phyloP scores from a whole-genome alignment of 2,113 vertebrate species.

The Brienomyrus longianalis region DNA sequence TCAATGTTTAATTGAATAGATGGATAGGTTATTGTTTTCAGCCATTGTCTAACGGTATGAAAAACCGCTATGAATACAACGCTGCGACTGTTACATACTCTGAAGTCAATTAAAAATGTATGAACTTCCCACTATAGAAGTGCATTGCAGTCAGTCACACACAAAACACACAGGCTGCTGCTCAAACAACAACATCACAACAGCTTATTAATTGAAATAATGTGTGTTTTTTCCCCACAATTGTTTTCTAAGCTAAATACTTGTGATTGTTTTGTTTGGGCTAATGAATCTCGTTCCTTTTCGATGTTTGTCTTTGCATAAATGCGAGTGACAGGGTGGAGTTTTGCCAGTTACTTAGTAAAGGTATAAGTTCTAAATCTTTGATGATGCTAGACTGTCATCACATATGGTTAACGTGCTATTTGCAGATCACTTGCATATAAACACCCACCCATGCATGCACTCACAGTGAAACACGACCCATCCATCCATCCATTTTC shows the following conservation, averaged over 20 bases:
- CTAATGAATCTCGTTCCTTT: not conserved
- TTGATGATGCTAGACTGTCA: not conserved
- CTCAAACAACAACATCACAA: not conserved
- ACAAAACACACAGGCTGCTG: not conserved
- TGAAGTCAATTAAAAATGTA: conserved; percentile 8
- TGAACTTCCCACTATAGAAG: conserved; percentile 7
- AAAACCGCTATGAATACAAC: not conserved
- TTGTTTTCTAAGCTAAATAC: not conserved
- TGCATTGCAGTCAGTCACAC: not conserved
- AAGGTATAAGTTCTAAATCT: not conserved
- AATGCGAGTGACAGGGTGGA: not conserved
- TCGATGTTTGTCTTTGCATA: not conserved
- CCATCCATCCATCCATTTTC: too few relatives aligned
- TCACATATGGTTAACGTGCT: not conserved
- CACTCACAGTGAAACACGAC: not conserved
- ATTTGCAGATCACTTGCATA: not conserved
- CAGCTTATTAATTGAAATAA: not conserved
- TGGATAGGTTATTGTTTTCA: not conserved
- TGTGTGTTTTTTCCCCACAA: not conserved
- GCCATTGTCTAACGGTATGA: not conserved
- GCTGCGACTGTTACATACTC: not conserved
- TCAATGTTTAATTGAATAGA: not conserved
- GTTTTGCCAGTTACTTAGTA: not conserved
- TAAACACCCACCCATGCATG: not conserved
- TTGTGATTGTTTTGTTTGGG: not conserved